Base-by-base conservation (phyloP, 2,888 invertebrate species). In the Tribolium freemani region DNA sequence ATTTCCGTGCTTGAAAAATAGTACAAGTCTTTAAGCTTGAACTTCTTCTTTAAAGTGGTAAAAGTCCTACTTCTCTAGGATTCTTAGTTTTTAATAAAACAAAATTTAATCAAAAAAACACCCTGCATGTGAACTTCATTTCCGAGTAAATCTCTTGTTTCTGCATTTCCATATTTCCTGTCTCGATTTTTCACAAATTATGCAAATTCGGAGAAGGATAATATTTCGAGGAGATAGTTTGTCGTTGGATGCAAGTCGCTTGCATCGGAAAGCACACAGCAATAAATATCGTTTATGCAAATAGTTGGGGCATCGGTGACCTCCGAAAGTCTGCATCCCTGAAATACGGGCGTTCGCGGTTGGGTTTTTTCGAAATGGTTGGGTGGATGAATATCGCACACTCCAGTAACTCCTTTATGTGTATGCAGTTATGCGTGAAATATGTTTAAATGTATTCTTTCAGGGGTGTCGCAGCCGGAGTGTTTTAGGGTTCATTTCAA, bases 381-480 rank as follows among this genome's bases (percentile, higher is more conserved):
- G 26, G 64, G 16, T 56, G 56, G 11, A 11, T 48, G 54, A 51
- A 73, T 73, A 73, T 73, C 38, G 64, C 56, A 68, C 71, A 68
- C 58, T 64, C 58, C 46, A 71, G 69, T 71, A 74, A 75, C 72
- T 76, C 78, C 77, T 80, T 79, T 80, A 76, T 75, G 70, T 50
- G 73, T 63, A 75, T 76, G 75, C 77, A 78, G 72, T 74, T 74
- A 77, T 76, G 77, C 78, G 79, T 75, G 76, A 81, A 81, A 80
- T 80, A 81, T 78, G 81, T 79, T 80, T 76, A 78, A 81, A 80
- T 81, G 79, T 79, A 77, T 77, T 75, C 72, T 71, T 69, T 68
- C 50, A 71, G 70, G 71, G 71, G 71, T 68, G 73, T 57, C 63
- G 60, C 58, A 51, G 44, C 46, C 50, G 11, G 57, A 68, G 68